Conservation (phyloP, 2,797 vertebrate genomes). For the Poeciliopsis infans region DNA sequence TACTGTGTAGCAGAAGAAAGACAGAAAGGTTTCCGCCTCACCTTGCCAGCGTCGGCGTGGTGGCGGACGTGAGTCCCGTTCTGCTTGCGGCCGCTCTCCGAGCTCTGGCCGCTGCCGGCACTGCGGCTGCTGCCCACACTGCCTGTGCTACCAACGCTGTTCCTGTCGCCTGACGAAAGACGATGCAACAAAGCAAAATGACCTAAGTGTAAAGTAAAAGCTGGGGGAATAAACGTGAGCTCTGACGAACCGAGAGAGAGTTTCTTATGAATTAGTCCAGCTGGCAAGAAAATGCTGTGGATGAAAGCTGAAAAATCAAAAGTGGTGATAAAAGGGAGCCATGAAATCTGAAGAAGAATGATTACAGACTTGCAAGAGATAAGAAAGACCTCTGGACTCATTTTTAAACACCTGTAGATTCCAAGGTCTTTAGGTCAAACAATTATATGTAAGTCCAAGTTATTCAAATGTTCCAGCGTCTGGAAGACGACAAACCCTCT, state of each 20-base stretch:
- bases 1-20: background rate
- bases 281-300: background rate
- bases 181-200: background rate
- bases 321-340: background rate
- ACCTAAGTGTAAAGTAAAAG: background rate
- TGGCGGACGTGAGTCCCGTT: conserved; percentile 53
- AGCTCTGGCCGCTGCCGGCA: conserved; percentile 91
- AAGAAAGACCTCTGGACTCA: background rate
- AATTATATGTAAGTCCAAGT: background rate
- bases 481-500: background rate
- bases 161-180: conserved; percentile 82
- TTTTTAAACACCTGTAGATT: background rate
- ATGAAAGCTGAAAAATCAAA: background rate
- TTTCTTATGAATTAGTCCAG: background rate
- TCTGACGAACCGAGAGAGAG: background rate
- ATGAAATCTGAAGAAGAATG: background rate
- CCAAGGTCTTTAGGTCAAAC: background rate
- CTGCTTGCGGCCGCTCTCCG: conserved; percentile 85
- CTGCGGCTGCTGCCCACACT: conserved; percentile 92
- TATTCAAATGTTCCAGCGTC: background rate
- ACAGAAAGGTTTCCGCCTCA: conserved; percentile 18
- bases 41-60: conserved; percentile 54
- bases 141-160: conserved; percentile 89
- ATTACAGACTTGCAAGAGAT: background rate
- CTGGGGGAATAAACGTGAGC: background rate